Evolutionary conservation across 1,140 invertebrate genomes (phyloP).

Genomic region (Drosophila guanche): DNA sequence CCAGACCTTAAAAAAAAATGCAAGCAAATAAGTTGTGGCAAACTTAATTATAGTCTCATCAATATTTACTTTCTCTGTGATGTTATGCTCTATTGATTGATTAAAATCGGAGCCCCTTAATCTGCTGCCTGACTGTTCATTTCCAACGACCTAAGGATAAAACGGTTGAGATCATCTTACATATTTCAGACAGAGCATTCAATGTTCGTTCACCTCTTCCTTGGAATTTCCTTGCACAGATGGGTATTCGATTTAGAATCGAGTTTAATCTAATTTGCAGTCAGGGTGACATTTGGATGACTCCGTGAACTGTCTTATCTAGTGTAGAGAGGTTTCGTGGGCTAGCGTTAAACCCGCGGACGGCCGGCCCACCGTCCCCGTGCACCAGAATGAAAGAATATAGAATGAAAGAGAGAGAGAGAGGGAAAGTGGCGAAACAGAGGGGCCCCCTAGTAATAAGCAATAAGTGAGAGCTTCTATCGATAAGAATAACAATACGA

Average conservation of each 20-base stretch:
- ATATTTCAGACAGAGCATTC: neutral
- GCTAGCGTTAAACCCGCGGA: neutral
- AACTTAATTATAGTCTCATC: no score
- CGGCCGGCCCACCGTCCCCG: slow-evolving; percentile 5
- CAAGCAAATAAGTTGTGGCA: no score
- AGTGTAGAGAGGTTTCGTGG: neutral
- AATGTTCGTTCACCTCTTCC: neutral
- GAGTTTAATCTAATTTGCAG: slow-evolving; percentile 25
- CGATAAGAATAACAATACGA: slow-evolving; percentile 19
- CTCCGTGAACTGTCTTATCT: slow-evolving; percentile 16
- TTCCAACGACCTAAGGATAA: no score
- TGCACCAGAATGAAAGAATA: no score
- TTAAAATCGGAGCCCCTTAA: no score
- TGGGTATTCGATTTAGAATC: slow-evolving; percentile 3
- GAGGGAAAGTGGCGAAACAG: slow-evolving; percentile 3
- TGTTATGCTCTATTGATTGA: no score
- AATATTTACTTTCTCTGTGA: no score
- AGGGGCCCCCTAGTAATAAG: neutral
- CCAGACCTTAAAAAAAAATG: no score
- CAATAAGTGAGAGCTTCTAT: neutral
- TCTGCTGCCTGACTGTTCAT: no score
- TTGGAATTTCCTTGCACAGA: neutral
- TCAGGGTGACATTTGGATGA: slow-evolving; percentile 3
- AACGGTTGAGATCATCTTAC: no score
- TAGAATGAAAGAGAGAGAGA: neutral